Base-by-base conservation (phyloP, 2,113 vertebrate genomes). In the Cromileptes altivelis region DNA sequence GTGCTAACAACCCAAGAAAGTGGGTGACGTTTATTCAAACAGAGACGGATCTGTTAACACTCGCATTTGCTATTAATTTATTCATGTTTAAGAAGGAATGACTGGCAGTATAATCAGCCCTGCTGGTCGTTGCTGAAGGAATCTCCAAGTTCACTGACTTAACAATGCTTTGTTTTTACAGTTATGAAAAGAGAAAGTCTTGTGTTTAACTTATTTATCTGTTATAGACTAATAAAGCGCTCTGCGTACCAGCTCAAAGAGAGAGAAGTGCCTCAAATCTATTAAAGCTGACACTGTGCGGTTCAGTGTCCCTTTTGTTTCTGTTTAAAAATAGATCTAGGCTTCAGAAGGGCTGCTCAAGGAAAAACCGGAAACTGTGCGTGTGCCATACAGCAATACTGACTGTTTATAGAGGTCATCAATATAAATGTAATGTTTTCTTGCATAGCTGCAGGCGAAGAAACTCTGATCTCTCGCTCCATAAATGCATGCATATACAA, bases 351-450 rank as follows among this genome's bases (percentile, higher is more conserved):
- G 14, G 50, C n/a, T 1, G 70, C 74, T 58, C 0, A n/a, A 78
- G 74, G 76, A 65, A 58, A 77, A 61, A 65, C 1, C 13, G 3
- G 10, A 52, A 69, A 37, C 68, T 30, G 53, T 18, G 84, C 42
- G 50, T 69, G 78, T 63, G 69, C 81, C 73, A 84, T 12, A 64
- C 55, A 67, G 70, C n/a, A 58, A 52, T 18, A 42, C 47, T n/a
- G 47, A 75, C 70, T 75, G 77, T 78, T 83, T 69, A 65, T 78
- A n/a, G 75, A 78, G 78, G 61, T 70, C 86, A 75, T 87, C 70
- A 80, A 58, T 79, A 79, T 50, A 63, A 83, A 78, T 52, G 42
- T 60, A 42, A 74, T 78, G 80, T 78, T 80, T 83, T 70, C 50
- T 6, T 6, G 1, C 72, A 52, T 19, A 15, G 86, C 84, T 81